A percentile compares a stretch with the other conserved stretches of the same genome.
Conservation (phyloP, 1,140 invertebrate species). For the Meloidogyne chitwoodi region DNA sequence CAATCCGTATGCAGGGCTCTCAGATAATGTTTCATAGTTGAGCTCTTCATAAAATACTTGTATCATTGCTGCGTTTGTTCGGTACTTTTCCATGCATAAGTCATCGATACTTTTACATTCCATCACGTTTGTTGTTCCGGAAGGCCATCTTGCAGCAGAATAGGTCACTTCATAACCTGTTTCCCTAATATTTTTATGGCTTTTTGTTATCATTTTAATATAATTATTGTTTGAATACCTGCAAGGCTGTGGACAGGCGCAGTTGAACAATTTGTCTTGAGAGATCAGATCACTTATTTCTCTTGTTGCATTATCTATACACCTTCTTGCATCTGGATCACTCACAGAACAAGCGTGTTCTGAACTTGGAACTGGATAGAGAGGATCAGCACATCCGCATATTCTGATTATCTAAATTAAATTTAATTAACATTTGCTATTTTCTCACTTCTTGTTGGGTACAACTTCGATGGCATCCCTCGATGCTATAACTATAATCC, state of each 20-base stretch:
- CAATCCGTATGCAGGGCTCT: conserved; percentile 52
- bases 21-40: conserved; percentile 57
- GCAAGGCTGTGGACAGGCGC: conserved; percentile 58
- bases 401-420: conserved; percentile 32
- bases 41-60: conserved; percentile 60
- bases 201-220: neutral
- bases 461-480: conserved; percentile 58
- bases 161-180: conserved; percentile 59
- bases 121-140: conserved; percentile 55
- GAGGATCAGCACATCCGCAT: conserved; percentile 59
- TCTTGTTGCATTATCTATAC: conserved; percentile 56
- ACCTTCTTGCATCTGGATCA: conserved; percentile 50
- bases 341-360: conserved; percentile 38
- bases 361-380: conserved; percentile 30
- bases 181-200: conserved; percentile 38
- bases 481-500: conserved; percentile 58
- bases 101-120: conserved; percentile 54
- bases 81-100: conserved; percentile 57
- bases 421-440: neutral
- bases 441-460: conserved; percentile 48
- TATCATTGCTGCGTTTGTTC: conserved; percentile 59
- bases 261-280: conserved; percentile 44
- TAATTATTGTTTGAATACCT: conserved; percentile 26
- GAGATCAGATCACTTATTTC: conserved; percentile 47
- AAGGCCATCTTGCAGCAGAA: conserved; percentile 58